A percentile compares a stretch with the other conserved stretches of the same genome.
Conservation (phyloP, 2,113 vertebrate species). For the Plestiodon gilberti region DNA sequence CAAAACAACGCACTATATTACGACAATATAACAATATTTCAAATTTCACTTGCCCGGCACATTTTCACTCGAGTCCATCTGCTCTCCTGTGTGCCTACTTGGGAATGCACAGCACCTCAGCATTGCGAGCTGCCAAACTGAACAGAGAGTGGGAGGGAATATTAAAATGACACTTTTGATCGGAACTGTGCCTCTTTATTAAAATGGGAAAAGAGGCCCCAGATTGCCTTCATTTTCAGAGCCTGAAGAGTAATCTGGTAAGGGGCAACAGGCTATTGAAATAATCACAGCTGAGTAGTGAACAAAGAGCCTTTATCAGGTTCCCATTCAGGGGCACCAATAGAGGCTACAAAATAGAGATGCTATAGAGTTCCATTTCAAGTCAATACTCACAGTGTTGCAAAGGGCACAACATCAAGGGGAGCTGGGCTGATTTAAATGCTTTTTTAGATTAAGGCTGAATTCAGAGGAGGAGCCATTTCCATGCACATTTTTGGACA, state of each 20-base stretch:
- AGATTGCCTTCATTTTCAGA: constrained; percentile 19
- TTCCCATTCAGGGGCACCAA: not conserved
- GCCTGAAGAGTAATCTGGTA: constrained; percentile 37
- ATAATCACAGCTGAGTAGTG: not conserved
- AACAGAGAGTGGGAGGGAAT: constrained; percentile 65
- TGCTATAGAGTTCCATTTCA: not conserved
- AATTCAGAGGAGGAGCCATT: not conserved
- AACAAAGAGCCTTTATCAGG: constrained; percentile 26
- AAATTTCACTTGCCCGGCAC: constrained; percentile 66
- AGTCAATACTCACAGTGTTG: not conserved
- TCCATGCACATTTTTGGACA: not conserved
- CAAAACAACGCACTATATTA: constrained; percentile 59
- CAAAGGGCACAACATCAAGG: not conserved
- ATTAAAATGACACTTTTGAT: constrained; percentile 68
- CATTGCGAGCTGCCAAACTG: constrained; percentile 62
- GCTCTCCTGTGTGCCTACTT: constrained; percentile 65
- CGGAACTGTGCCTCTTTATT: constrained; percentile 60
- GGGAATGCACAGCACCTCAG: constrained; percentile 68
- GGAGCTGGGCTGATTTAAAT: not conserved
- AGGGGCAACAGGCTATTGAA: constrained; percentile 39
- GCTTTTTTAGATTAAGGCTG: not conserved
- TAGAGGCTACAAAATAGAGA: constrained; percentile 1
- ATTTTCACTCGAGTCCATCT: constrained; percentile 70
- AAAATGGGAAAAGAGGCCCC: constrained; percentile 28
- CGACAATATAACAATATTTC: too few relatives aligned